Conservation (phyloP, 2,113 vertebrate genomes). For the Menura novaehollandiae region DNA sequence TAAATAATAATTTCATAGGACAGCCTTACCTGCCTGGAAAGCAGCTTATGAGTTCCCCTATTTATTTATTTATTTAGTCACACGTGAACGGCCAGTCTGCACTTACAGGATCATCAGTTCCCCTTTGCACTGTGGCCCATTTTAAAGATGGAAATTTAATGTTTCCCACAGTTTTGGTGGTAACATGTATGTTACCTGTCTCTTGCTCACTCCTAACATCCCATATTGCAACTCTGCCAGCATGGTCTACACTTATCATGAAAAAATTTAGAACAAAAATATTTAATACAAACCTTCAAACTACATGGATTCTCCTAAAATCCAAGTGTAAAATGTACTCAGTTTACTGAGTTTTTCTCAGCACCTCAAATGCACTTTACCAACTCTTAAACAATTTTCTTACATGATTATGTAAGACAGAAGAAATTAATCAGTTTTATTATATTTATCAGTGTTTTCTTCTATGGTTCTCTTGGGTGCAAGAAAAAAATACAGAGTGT, state of each 20-base stretch:
- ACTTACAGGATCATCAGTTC: not conserved
- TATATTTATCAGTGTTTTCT: not conserved
- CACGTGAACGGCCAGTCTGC: not conserved
- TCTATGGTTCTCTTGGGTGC: not conserved
- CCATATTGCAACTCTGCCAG: not conserved
- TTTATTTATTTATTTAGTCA: not conserved
- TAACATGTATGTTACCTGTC: accelerated
- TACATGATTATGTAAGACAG: not conserved
- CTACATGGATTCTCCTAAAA: not conserved
- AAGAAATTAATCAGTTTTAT: not conserved
- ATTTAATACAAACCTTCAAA: not conserved
- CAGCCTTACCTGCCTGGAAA: not conserved
- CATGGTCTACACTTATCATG: not conserved
- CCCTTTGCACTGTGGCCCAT: not conserved
- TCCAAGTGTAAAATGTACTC: not conserved
- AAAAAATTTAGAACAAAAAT: not conserved
- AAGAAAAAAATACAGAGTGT: not conserved
- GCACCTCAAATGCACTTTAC: not conserved
- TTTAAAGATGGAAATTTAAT: not conserved
- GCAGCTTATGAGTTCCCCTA: not conserved
- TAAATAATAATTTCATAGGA: not conserved
- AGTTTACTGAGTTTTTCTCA: not conserved
- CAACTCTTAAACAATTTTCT: not conserved
- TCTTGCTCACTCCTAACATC: not conserved
- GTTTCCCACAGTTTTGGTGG: not conserved